Evolutionary conservation across 2,797 vertebrate genomes (phyloP).

Genomic region (Saxicola maurus): DNA sequence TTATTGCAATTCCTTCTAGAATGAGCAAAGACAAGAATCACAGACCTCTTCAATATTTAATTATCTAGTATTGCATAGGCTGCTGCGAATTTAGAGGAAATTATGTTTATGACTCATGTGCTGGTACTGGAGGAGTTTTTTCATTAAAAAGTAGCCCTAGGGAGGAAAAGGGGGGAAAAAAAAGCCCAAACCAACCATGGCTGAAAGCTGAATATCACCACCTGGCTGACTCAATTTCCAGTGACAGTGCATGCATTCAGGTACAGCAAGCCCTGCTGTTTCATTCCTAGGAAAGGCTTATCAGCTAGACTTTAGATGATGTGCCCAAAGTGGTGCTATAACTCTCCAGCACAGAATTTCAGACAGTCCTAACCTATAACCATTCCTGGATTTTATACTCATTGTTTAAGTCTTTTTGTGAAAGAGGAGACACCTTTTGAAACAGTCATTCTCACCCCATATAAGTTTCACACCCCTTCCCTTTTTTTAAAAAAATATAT

Average conservation of each 20-base stretch:
- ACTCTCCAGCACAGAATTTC: background rate
- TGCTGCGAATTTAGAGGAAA: background rate
- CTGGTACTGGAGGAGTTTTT: background rate
- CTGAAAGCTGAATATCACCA: background rate
- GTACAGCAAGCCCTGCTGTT: background rate
- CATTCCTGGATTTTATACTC: background rate
- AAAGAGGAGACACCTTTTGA: background rate
- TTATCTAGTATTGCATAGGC: background rate
- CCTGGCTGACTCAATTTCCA: background rate
- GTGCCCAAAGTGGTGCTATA: background rate
- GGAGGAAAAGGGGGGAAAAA: background rate
- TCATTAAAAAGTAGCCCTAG: background rate
- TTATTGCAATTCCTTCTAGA: background rate
- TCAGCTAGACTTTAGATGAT: background rate
- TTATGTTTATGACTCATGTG: slow-evolving; percentile 23
- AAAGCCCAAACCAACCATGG: background rate
- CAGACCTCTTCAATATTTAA: slow-evolving; percentile 11
- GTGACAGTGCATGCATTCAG: background rate
- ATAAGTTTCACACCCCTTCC: rapidly evolving
- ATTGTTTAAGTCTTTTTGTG: background rate
- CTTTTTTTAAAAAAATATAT: background rate
- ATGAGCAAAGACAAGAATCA: background rate
- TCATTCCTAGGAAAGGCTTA: background rate
- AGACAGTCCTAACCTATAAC: background rate
- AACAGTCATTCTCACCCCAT: background rate